Evolutionary conservation across 2,113 vertebrate species (phyloP).

Genomic region (Grallaria varia): DNA sequence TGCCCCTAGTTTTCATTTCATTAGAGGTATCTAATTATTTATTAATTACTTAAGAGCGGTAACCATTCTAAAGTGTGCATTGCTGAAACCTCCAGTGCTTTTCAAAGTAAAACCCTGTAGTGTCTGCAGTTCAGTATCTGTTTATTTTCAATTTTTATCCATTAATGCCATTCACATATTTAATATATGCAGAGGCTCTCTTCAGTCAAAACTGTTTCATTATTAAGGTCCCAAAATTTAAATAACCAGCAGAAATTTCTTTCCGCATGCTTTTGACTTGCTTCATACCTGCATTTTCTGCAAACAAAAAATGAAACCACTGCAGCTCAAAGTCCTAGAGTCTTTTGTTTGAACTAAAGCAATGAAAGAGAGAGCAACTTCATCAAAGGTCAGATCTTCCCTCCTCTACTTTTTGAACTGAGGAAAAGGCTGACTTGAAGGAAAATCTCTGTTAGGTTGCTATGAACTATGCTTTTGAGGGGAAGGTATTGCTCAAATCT

Average conservation of each 20-base stretch:
- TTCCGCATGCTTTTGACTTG: neutral
- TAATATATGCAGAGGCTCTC: neutral
- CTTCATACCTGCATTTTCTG: neutral
- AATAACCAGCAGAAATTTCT: neutral
- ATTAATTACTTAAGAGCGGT: slow-evolving; percentile 44
- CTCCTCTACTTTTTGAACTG: neutral
- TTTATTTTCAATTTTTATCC: neutral
- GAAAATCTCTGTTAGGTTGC: neutral
- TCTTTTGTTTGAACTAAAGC: slow-evolving; percentile 14
- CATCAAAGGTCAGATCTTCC: slow-evolving; percentile 9
- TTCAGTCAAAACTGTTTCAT: neutral
- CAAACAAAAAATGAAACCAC: neutral
- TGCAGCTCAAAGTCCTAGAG: neutral
- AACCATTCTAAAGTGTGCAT: neutral
- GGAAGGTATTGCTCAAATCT: neutral
- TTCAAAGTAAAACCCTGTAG: neutral
- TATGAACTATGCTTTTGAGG: neutral
- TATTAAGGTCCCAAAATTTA: neutral
- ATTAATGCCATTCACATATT: neutral
- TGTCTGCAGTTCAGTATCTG: neutral
- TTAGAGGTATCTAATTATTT: slow-evolving; percentile 31
- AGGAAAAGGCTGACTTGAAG: neutral
- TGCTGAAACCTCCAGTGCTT: neutral
- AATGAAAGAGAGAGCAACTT: slow-evolving; percentile 1
- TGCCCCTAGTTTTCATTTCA: slow-evolving; percentile 50